Evolutionary conservation across 2,888 invertebrate species (phyloP).

Genomic region (Ormyrus labotus): DNA sequence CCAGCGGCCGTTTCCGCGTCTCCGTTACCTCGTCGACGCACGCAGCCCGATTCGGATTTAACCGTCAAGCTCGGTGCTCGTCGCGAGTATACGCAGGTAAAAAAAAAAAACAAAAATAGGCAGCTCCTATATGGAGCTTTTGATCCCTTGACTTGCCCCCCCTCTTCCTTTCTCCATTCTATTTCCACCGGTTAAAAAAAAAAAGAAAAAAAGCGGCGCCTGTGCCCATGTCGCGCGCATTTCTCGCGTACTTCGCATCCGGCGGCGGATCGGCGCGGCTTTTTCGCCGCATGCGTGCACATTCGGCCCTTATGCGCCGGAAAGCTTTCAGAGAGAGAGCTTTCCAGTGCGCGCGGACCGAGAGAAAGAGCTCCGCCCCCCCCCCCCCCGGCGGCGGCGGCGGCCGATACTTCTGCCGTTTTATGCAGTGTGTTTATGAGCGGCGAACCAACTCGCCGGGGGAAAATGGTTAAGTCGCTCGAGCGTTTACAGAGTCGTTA

Average conservation of each 20-base stretch:
- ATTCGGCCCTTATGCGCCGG: background rate
- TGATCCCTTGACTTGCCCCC: background rate
- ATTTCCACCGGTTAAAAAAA: background rate
- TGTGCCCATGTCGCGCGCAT: background rate
- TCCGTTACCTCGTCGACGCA: slow-evolving; percentile 23
- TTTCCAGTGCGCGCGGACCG: background rate
- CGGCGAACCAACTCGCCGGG: too few relatives aligned
- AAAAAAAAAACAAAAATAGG: background rate
- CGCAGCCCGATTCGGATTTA: slow-evolving; percentile 2
- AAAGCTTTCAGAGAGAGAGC: slow-evolving; percentile 17
- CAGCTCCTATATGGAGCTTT: background rate
- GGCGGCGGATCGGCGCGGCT: background rate
- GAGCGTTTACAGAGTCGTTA: slow-evolving; percentile 36
- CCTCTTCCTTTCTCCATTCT: background rate
- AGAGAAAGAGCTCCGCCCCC: background rate
- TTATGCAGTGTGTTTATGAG: slow-evolving; percentile 21
- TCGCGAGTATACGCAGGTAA: background rate
- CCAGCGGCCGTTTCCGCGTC: background rate
- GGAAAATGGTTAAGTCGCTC: slow-evolving; percentile 35
- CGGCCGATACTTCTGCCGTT: slow-evolving; percentile 3
- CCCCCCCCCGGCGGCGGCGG: background rate
- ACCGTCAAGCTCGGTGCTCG: background rate
- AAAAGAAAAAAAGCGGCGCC: background rate
- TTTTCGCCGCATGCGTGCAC: too few relatives aligned
- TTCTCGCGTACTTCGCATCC: background rate